phyloP scores from a whole-genome alignment of 1,140 invertebrate genomes.

The Calliphora vicina region DNA sequence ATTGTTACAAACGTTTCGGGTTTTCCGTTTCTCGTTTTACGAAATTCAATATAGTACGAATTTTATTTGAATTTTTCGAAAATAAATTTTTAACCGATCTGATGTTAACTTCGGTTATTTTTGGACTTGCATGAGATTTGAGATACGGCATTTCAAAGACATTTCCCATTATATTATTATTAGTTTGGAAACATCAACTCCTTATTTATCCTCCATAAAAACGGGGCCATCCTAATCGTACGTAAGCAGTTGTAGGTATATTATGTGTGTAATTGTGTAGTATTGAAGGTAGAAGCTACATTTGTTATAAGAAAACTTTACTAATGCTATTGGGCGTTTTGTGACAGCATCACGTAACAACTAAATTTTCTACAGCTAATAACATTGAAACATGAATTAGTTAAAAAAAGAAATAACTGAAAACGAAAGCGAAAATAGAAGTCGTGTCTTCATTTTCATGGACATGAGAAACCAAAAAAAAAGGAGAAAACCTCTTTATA shows the following conservation, averaged over 20 bases:
- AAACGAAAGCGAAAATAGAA: conserved; percentile 8
- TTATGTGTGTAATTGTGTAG: neutral
- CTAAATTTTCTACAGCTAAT: conserved; percentile 31
- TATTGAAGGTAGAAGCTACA: neutral
- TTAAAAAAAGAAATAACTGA: neutral
- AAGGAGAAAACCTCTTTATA: neutral
- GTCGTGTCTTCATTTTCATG: neutral
- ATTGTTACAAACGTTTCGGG: no score
- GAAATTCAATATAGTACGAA: no score
- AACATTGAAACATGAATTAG: conserved; percentile 27
- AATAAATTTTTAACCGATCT: no score
- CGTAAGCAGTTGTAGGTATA: neutral
- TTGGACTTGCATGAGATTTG: no score
- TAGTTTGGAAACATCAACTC: no score
- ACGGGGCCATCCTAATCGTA: no score
- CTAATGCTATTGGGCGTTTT: conserved; percentile 21
- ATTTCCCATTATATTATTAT: no score
- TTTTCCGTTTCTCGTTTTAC: no score
- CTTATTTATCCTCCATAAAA: no score
- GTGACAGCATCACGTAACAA: conserved; percentile 33
- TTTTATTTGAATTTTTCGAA: no score
- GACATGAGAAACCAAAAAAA: neutral
- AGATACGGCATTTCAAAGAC: no score
- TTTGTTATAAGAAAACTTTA: neutral
- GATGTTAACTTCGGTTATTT: no score